These are phyloP conservation scores for Sus cebifrons DNA, from an alignment of 2,797 vertebrate species.

Conservation along the genomic window DNA sequence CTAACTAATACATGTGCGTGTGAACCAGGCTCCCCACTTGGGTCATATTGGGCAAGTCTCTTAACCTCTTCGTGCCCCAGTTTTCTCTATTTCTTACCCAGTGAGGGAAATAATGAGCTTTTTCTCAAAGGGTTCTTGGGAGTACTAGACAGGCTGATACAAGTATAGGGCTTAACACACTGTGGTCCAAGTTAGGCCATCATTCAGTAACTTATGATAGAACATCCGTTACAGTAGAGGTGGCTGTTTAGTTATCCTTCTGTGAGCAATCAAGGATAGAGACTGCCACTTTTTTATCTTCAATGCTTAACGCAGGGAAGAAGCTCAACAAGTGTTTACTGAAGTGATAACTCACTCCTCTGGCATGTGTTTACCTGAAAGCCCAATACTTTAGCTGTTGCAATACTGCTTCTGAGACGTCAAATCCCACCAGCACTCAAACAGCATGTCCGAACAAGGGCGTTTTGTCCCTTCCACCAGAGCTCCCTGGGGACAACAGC, in stretches of 20 bases:
- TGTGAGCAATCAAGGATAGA: background rate
- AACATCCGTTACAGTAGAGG: accelerated
- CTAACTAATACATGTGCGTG: background rate
- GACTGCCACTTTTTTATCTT: background rate
- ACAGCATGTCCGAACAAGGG: background rate
- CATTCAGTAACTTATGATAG: accelerated
- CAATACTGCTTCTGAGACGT: background rate
- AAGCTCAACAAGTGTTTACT: too few species aligned
- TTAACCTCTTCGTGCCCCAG: background rate
- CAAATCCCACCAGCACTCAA: background rate
- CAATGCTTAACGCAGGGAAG: background rate
- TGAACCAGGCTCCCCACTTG: background rate
- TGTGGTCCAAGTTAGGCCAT: background rate
- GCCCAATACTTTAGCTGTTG: background rate
- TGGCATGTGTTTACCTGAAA: background rate
- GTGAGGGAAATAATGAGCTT: background rate
- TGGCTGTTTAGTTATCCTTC: background rate
- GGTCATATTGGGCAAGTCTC: background rate
- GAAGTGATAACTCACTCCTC: background rate
- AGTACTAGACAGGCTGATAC: background rate
- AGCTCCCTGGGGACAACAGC: background rate
- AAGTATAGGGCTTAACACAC: background rate
- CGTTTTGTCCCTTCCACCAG: background rate
- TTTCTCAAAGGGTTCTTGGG: background rate
- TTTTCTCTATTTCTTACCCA: background rate